Evolutionary conservation across 1,140 invertebrate species (phyloP).

Genomic region (Tribolium castaneum): DNA sequence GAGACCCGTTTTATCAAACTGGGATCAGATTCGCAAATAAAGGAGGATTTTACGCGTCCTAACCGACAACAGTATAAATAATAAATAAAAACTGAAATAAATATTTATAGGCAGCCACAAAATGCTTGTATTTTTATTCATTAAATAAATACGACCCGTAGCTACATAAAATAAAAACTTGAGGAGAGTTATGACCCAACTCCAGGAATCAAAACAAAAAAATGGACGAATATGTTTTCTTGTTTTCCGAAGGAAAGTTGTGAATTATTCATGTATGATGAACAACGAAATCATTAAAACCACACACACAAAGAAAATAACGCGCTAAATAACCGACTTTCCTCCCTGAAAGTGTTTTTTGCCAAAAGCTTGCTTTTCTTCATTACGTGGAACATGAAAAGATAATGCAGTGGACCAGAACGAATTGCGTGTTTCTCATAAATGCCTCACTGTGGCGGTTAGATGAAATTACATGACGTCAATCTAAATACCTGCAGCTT

Average conservation of each 20-base stretch:
- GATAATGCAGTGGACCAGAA: background rate
- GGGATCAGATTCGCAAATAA: too few species aligned
- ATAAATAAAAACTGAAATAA: too few species aligned
- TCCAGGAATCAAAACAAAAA: background rate
- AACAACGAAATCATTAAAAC: background rate
- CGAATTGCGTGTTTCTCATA: background rate
- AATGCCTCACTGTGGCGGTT: background rate
- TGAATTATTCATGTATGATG: background rate
- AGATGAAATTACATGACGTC: background rate
- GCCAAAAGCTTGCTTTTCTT: background rate
- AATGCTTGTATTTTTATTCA: too few species aligned
- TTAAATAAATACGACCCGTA: too few species aligned
- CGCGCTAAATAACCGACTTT: background rate
- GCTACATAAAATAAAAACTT: too few species aligned
- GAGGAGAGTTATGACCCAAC: background rate
- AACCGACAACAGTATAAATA: too few species aligned
- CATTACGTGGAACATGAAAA: background rate
- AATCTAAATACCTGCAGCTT: conserved; percentile 5
- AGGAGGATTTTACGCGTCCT: too few species aligned
- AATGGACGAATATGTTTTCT: background rate
- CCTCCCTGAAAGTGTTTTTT: background rate
- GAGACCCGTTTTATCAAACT: too few species aligned
- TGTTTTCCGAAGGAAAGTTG: background rate
- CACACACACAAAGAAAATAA: background rate
- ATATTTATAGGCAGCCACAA: too few species aligned